Base-by-base conservation (phyloP, 2,888 invertebrate genomes). In the Ctena decussata region DNA sequence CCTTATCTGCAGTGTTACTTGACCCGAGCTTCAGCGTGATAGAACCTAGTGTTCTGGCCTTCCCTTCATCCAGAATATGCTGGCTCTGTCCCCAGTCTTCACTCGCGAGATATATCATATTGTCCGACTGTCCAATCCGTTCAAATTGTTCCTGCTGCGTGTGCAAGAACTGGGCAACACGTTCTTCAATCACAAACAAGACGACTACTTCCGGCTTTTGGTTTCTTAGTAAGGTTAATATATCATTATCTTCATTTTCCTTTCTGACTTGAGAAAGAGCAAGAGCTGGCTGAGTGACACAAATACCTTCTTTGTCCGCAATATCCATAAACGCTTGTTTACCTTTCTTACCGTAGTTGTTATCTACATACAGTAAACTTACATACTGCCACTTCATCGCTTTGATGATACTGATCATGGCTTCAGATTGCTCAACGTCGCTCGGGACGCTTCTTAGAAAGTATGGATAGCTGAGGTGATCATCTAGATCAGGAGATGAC, bases 371-470 rank as follows among this genome's bases (percentile, higher is more conserved):
- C 32, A 95, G 69, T 1, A 94, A 49, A n/a, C 94, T 93, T 15
- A 94, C 91, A 41, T 93, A 94, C 69, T 91, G 75, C 94, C 94
- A 94, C 0, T 87, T 85, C 87, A 94, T 91, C 0, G 53, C 71
- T 39, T 89, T 82, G 1, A 94, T 80, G 15, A 95, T 89, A 21
- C 89, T 86, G 2, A 93, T 80, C 87, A 94, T 92, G 0, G 92
- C 93, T 32, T 85, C 74, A 1, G 93, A 93, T 77, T 95, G 94
- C 39, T 91, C 90, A 2, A 90, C 89, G 81, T 94, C 94, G 85
- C 94, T 93, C 12, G 94, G 94, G 24, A 94, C 94, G 6, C 93
- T 94, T 24, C 94, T 85, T 18, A 94, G 82, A 77, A 94, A 94
- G 75, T 91, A 93, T 0, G 95, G 94, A 79, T 90, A 94, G 60